Evolutionary conservation across 2,888 invertebrate genomes (phyloP), one percentile per base, ranked within the genome.

Genomic region (Crematogaster levior): DNA sequence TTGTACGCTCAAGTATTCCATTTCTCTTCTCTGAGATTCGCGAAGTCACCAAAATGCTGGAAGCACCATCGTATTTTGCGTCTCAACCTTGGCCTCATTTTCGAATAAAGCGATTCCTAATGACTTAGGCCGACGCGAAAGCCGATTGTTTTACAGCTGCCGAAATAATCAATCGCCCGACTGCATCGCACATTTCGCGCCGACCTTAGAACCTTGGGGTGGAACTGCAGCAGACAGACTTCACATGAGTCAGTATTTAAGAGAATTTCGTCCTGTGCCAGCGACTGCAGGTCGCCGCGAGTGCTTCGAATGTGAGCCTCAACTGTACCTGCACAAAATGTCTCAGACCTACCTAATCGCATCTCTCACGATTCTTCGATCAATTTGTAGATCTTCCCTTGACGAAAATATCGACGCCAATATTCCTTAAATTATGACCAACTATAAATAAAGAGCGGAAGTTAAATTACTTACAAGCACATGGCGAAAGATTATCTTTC

Each of bases 191-290:
- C 40, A 27, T 61, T 48, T 34, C 15, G 18, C 34, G 68, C 72
- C 70, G 34, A 66, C 60, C 40, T 72, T 72, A 73, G 21, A 40
- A 43, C 65, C 40, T 34, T n/a, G 46, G 15, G 27, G 46, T 56
- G 74, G 18, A 73, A 51, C 80, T 84, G 86, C 83, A 30, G 34
- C 70, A 56, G 70, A 80, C 85, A 81, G 87, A 79, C 61, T 46
- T 53, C 40, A 9, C 37, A 63, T 24, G 18, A 34, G 40, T 66
- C 37, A 15, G 53, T 81, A 60, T 73, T 74, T 80, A 82, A 79
- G 60, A 51, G 63, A 72, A 51, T 83, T 56, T 58, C 56, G 12
- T 77, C 48, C 27, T 37, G 37, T 40, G 77, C 34, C 68, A 61
- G 40, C 30, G 6, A 37, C 48, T 37, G 72, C 37, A 27, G 40